These are phyloP conservation scores for Patella vulgata DNA, from an alignment of 1,140 invertebrate genomes.

Conservation along the genomic window DNA sequence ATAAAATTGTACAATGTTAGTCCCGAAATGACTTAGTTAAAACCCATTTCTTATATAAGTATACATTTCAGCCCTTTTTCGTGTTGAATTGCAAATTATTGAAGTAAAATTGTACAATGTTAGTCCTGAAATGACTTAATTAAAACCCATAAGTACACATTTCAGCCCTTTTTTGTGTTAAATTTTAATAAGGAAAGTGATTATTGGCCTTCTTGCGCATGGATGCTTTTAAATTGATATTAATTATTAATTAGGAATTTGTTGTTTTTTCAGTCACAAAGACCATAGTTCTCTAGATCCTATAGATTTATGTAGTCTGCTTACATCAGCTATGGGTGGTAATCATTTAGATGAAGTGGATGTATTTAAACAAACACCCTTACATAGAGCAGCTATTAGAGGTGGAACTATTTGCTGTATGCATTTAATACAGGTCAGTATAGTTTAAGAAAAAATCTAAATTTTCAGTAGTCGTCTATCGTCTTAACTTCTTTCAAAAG, in stretches of 20 bases:
- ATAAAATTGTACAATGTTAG: too few species aligned
- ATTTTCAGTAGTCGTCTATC: too few species aligned
- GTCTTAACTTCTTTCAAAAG: neutral
- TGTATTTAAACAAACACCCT: constrained; percentile 59
- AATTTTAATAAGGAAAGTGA: too few species aligned
- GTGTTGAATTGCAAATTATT: neutral
- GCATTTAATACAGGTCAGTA: constrained; percentile 62
- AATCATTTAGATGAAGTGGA: constrained; percentile 63
- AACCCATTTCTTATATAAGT: too few species aligned
- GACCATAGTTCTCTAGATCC: constrained; percentile 62
- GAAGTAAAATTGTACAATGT: neutral
- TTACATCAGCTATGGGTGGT: constrained; percentile 61
- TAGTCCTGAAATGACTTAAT: neutral
- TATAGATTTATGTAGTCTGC: constrained; percentile 66
- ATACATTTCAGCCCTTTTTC: neutral
- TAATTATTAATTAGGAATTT: too few species aligned
- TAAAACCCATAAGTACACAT: constrained; percentile 3
- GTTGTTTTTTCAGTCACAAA: constrained; percentile 17
- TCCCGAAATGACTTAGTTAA: too few species aligned
- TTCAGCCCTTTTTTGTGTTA: too few species aligned
- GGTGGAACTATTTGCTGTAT: constrained; percentile 69
- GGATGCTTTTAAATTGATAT: too few species aligned
- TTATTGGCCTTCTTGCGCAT: too few species aligned
- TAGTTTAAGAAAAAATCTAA: too few species aligned
- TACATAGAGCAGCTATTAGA: constrained; percentile 68